These are phyloP conservation scores for Nasonovia ribisnigri DNA, from an alignment of 2,888 invertebrate species.

Conservation along the genomic window DNA sequence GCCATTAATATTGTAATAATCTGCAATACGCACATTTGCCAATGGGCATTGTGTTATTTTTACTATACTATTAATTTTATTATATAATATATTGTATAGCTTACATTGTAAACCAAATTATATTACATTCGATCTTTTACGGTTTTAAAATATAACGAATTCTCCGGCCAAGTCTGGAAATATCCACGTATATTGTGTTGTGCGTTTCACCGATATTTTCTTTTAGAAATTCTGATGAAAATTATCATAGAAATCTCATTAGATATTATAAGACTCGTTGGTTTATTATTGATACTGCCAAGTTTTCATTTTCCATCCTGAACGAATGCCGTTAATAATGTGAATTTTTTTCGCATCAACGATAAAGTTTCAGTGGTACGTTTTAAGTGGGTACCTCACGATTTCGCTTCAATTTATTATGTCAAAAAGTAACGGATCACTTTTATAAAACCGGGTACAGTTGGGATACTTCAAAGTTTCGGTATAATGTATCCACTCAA, in stretches of 20 bases:
- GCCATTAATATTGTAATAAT: not conserved
- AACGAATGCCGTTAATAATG: not conserved
- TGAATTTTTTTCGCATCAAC: not conserved
- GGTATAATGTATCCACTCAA: not conserved
- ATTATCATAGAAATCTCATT: not conserved
- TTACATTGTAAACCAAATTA: not conserved
- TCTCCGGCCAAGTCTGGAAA: not conserved
- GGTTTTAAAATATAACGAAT: not conserved
- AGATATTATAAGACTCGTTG: not conserved
- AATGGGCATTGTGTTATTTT: not conserved
- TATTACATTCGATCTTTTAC: not conserved
- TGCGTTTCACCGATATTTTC: not conserved
- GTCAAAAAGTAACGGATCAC: slow-evolving; percentile 5
- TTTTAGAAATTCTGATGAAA: not conserved
- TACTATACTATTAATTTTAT: not conserved
- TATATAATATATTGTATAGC: not conserved
- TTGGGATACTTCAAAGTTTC: not conserved
- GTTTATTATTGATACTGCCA: not conserved
- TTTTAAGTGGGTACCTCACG: not conserved
- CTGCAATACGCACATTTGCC: not conserved
- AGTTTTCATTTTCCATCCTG: not conserved
- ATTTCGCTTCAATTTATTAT: not conserved
- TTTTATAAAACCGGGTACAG: not conserved
- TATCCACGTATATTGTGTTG: not conserved
- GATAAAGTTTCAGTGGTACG: not conserved